Conservation (phyloP, 2,888 invertebrate genomes). For the Drosophila neotestacea region DNA sequence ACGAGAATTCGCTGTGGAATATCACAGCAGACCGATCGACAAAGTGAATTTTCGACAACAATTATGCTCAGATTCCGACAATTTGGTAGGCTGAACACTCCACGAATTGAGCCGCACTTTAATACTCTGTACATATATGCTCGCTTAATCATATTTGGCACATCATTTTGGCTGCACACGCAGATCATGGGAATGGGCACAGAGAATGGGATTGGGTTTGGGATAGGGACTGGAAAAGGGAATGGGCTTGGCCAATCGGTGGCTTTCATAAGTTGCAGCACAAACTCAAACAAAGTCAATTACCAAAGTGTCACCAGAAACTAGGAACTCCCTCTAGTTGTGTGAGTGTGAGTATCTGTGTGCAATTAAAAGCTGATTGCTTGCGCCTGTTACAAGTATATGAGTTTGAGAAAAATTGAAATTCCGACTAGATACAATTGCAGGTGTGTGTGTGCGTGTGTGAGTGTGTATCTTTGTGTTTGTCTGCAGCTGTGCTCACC, state of each 20-base stretch:
- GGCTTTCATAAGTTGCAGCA: conserved; percentile 33
- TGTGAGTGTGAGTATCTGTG: conserved; percentile 13
- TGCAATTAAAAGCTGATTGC: conserved; percentile 84
- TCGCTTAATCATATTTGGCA: conserved; percentile 64
- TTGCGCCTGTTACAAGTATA: conserved; percentile 53
- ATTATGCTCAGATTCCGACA: conserved; percentile 57
- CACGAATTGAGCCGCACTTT: conserved; percentile 51
- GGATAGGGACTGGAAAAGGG: background rate
- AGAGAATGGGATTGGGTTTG: background rate
- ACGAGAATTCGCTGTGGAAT: background rate
- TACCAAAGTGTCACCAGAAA: conserved; percentile 61
- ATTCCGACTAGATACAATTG: conserved; percentile 61
- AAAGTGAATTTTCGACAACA: conserved; percentile 58
- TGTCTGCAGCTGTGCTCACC: conserved; percentile 67
- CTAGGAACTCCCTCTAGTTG: conserved; percentile 41
- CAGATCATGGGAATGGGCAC: conserved; percentile 28
- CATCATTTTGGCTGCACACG: conserved; percentile 55
- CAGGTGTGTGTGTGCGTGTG: conserved; percentile 29
- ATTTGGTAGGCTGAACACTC: conserved; percentile 63
- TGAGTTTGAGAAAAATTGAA: conserved; percentile 68
- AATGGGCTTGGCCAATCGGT: conserved; percentile 17
- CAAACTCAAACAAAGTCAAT: conserved; percentile 66
- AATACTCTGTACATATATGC: conserved; percentile 21
- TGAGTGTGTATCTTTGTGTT: conserved; percentile 21
- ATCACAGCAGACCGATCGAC: conserved; percentile 29